Evolutionary conservation across 2,113 vertebrate species (phyloP).

Genomic region (Albula goreensis): DNA sequence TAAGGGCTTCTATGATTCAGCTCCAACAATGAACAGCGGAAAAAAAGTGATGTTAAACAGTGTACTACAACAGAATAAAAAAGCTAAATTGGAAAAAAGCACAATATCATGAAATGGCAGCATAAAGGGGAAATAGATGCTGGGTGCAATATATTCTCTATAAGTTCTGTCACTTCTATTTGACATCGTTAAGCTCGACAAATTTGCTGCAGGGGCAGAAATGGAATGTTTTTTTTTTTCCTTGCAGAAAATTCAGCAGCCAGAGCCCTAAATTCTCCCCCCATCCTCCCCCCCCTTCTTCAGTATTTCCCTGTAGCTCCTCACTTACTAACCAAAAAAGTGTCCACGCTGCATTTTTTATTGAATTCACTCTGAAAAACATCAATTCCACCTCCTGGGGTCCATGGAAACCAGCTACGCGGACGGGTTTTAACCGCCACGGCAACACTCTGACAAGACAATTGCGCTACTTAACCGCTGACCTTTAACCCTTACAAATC

Average conservation of each 20-base stretch:
- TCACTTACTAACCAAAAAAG: slow-evolving; percentile 52
- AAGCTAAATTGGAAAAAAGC: not conserved
- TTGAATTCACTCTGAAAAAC: slow-evolving; percentile 56
- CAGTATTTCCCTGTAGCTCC: slow-evolving; percentile 45
- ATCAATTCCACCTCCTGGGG: slow-evolving; percentile 62
- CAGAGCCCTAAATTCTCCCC: slow-evolving; percentile 48
- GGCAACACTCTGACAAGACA: slow-evolving; percentile 40
- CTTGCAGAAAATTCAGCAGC: slow-evolving; percentile 48
- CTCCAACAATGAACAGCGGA: not conserved
- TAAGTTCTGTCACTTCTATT: slow-evolving; percentile 32
- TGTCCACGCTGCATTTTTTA: slow-evolving; percentile 56
- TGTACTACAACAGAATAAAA: not conserved
- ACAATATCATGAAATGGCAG: not conserved
- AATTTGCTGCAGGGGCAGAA: slow-evolving; percentile 33
- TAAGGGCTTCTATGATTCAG: not conserved
- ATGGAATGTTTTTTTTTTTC: slow-evolving; percentile 34
- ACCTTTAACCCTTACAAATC: not conserved
- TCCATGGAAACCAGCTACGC: slow-evolving; percentile 13
- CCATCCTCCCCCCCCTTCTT: slow-evolving; percentile 9
- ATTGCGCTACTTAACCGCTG: not conserved
- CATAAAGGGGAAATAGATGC: not conserved
- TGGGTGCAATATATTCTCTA: slow-evolving; percentile 30
- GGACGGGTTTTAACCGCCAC: slow-evolving; percentile 44
- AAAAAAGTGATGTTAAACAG: not conserved
- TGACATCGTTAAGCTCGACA: slow-evolving; percentile 34